Conservation (phyloP, 2,888 invertebrate genomes). For the Hipparchia sbordonii region DNA sequence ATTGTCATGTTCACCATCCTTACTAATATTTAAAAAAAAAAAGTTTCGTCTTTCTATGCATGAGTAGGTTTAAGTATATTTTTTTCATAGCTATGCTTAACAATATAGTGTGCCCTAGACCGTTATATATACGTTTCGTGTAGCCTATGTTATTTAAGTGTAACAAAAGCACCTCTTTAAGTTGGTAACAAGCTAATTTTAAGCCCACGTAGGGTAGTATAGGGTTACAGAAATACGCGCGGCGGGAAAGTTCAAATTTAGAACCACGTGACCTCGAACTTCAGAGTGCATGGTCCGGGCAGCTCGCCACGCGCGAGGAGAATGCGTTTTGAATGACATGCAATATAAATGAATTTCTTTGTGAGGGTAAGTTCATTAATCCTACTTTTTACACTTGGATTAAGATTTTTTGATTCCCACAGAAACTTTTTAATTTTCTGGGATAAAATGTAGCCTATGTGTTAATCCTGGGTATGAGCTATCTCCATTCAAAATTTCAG, state of each 20-base stretch:
- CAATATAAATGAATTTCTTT: conserved; percentile 13
- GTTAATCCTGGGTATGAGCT: too few relatives aligned
- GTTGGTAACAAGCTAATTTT: conserved; percentile 27
- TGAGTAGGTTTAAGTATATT: too few relatives aligned
- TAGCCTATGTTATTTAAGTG: not conserved
- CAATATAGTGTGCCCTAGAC: too few relatives aligned
- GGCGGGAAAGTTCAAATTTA: conserved; percentile 38
- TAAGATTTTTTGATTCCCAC: too few relatives aligned
- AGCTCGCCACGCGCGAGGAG: conserved; percentile 31
- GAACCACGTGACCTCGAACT: conserved; percentile 42
- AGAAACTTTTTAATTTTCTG: too few relatives aligned
- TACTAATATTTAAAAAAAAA: too few relatives aligned
- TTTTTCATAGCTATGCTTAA: too few relatives aligned
- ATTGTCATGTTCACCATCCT: too few relatives aligned
- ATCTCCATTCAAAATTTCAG: too few relatives aligned
- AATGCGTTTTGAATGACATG: conserved; percentile 24
- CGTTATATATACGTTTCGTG: too few relatives aligned
- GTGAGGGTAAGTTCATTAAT: not conserved
- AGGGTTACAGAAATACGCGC: conserved; percentile 16
- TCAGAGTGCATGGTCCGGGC: conserved; percentile 37
- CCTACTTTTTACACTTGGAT: not conserved
- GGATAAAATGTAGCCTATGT: too few relatives aligned
- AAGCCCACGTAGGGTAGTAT: conserved; percentile 23
- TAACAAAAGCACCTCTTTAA: not conserved
- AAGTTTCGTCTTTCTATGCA: too few relatives aligned